Base-by-base conservation (phyloP, 2,113 vertebrate species). In the Brienomyrus brachyistius region DNA sequence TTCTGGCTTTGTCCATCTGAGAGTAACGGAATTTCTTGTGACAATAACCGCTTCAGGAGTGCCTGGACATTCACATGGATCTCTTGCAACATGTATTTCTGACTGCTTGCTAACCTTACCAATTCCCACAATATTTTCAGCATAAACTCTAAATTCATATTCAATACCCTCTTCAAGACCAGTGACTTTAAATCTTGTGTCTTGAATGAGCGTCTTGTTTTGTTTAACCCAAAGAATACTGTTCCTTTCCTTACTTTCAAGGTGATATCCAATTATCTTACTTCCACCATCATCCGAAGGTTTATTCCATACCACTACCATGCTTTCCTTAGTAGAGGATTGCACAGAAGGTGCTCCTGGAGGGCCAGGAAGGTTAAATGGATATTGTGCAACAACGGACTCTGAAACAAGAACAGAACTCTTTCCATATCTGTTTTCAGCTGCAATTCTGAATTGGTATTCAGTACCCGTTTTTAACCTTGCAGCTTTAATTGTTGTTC, bases 391-490 rank as follows among this genome's bases (percentile, higher is more conserved):
- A 94, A 99, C 2, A 50, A 98, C 92, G 86, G 96, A 91, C 52
- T 98, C 97, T 90, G 98, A 99, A 54, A 95, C 94, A 84, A 99
- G 96, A 80, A 96, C 95, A 0, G 96, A 96, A 82, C 98, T 99
- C 95, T 99, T 99, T 89, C 98, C 98, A 4, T 99, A 99, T 93
- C 98, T 96, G 91, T 99, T 99, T 94, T 99, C 98, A 93, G 98
- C 98, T 92, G 98, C 97, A 23, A 99, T 97, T 93, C 98, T 98
- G 92, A 99, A 99, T 91, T 99, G 98, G 94, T 99, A 99, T 88
- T 99, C 97, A 90, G 91, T 95, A 59, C 98, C 98, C 90, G 98
- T 99, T 95, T 98, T 99, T 40, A 99, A 94, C 90, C 97, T 96
- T 89, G 95, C 96, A 66, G 97, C 98, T 93, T 99, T 99, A 92